Evolutionary conservation across 35 echinoderm and acorn worm species (phyloP), one percentile per base, ranked within the genome.

Genomic region (Lytechinus variegatus): DNA sequence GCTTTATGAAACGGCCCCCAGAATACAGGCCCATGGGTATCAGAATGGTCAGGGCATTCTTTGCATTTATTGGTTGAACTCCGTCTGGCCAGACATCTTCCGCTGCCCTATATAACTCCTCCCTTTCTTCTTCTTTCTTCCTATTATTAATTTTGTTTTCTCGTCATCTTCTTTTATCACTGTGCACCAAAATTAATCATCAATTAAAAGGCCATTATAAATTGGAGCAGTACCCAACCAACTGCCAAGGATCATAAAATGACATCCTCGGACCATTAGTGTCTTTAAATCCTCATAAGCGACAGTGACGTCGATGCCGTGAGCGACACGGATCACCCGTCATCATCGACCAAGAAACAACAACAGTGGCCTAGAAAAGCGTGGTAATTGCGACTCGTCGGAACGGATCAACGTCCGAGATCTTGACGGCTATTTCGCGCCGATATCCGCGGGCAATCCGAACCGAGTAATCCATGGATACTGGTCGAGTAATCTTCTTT

Each of bases 381-480:
- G 88, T 90, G 28, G 28, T 90, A 90, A 90, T 90, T 90, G 88
- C 88, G 24, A 52, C 29, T 54, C 10, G 4, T 90, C 88, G 28
- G 52, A 90, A 54, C 88, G 52, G 88, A 44, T 90, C 8, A 90
- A 90, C 88, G 88, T 90, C 88, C 88, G 27, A 44, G 9, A 44
- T 90, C 24, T 44, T 90, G 88, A 90, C 88, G 88, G 88, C 88
- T 90, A 90, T 90, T 79, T 52, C 88, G 88, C 88, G 88, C 52
- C 27, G 88, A 33, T 54, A 54, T 90, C 88, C 88, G 88, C 10
- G 88, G 88, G 88, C 88, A 54, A 21, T 90, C 88, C 88, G 27
- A 54, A 6, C 33, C 27, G 88, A 52, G 29, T 90, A 90, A 90
- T 90, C 88, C 52, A 44, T 90, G 29, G 88, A 90, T 52, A 12